These are phyloP conservation scores for Cosmopolites sordidus DNA, from an alignment of 2,888 invertebrate species.

Conservation along the genomic window DNA sequence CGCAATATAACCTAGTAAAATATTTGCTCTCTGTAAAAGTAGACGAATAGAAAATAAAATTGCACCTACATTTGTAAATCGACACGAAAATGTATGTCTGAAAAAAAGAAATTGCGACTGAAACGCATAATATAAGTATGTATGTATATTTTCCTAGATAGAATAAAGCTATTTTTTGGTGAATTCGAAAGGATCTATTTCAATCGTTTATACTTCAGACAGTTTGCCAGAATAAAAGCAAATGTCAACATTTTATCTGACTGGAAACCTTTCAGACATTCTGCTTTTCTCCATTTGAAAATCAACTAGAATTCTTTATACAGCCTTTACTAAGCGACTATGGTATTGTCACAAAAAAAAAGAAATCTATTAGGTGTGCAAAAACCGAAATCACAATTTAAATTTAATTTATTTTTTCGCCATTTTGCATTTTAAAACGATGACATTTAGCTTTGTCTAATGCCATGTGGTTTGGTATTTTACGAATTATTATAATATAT, in stretches of 20 bases:
- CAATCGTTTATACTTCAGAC: conserved; percentile 10
- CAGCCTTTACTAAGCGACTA: background rate
- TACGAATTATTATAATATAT: too few species aligned
- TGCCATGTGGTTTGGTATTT: too few species aligned
- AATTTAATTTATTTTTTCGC: too few species aligned
- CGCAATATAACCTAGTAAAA: background rate
- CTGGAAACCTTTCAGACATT: conserved; percentile 10
- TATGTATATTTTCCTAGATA: conserved; percentile 4
- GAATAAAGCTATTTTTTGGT: conserved; percentile 4
- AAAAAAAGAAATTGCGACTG: background rate
- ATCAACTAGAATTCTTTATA: conserved; percentile 12
- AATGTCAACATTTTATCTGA: conserved; percentile 15
- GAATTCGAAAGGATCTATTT: conserved; percentile 4
- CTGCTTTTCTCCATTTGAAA: conserved; percentile 6
- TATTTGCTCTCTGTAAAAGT: background rate
- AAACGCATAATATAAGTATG: conserved; percentile 2
- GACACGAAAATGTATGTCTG: conserved; percentile 3
- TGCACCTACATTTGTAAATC: background rate
- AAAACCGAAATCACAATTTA: too few species aligned
- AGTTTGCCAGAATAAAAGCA: conserved; percentile 13
- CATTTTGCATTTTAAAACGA: too few species aligned
- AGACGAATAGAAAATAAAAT: background rate
- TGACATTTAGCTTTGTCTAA: too few species aligned
- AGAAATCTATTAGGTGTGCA: too few species aligned
- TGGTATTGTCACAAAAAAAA: too few species aligned